Evolutionary conservation across 2,113 vertebrate species (phyloP).

Genomic region (Gobiocypris rarus): DNA sequence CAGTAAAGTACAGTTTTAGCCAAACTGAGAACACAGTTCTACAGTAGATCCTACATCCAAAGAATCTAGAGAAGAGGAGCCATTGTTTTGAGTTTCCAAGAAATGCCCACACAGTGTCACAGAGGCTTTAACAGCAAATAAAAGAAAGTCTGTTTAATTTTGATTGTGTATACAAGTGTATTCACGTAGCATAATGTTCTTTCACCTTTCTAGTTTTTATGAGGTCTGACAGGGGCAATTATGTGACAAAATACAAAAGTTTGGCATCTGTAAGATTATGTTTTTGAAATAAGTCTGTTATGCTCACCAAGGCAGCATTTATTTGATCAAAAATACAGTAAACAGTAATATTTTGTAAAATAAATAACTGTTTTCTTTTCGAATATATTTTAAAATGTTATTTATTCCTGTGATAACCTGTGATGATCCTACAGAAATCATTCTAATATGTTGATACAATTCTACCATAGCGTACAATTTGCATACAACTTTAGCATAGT

Average conservation of each 20-base stretch:
- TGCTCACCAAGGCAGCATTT: too few species aligned
- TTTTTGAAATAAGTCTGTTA: too few species aligned
- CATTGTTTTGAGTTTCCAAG: constrained; percentile 20
- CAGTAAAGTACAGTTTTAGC: background rate
- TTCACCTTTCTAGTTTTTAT: background rate
- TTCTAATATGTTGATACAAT: background rate
- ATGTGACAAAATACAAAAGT: background rate
- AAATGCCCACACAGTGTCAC: constrained; percentile 32
- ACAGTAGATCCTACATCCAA: background rate
- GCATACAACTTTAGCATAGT: background rate
- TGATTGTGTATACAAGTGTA: background rate
- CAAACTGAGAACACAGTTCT: constrained; percentile 3
- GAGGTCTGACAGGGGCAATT: background rate
- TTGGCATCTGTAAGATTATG: too few species aligned
- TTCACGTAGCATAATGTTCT: background rate
- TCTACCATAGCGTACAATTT: background rate
- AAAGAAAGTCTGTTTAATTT: background rate
- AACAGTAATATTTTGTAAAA: background rate
- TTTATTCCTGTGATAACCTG: background rate
- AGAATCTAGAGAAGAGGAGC: background rate
- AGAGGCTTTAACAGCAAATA: constrained; percentile 15
- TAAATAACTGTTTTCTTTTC: background rate
- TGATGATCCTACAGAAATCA: background rate
- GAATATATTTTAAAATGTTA: background rate
- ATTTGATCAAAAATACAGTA: background rate